Evolutionary conservation across 1,140 invertebrate genomes (phyloP).

Genomic region (Helicoverpa zea): DNA sequence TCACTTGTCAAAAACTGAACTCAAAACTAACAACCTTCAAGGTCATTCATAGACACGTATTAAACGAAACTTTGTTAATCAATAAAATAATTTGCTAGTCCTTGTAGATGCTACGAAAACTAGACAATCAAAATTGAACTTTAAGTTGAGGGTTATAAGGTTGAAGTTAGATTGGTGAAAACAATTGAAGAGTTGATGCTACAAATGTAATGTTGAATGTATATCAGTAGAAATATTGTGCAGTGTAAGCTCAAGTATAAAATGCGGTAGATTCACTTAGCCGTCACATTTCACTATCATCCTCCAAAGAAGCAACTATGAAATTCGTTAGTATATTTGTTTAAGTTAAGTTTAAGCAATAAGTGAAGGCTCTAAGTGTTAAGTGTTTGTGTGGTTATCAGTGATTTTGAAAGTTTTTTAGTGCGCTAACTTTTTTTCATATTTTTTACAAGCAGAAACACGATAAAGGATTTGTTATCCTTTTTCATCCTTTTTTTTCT

Average conservation of each 20-base stretch:
- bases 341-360: neutral
- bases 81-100: neutral
- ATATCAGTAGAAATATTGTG: slow-evolving; percentile 25
- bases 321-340: slow-evolving; percentile 70
- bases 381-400: slow-evolving; percentile 19
- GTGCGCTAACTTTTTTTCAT: neutral
- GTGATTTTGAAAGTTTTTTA: slow-evolving; percentile 3
- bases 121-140: neutral
- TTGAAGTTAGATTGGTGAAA: neutral
- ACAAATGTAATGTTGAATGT: neutral
- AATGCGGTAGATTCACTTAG: slow-evolving; percentile 52
- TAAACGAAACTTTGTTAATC: neutral
- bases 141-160: neutral
- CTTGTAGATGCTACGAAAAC: slow-evolving; percentile 5
- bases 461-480: too few species aligned
- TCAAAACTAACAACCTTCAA: neutral
- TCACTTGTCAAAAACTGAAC: neutral
- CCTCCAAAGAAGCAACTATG: slow-evolving; percentile 58
- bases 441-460: neutral
- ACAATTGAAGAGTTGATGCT: neutral
- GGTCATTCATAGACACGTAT: neutral
- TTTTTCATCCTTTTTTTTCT: too few species aligned
- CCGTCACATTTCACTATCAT: slow-evolving; percentile 63
- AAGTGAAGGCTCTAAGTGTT: slow-evolving; percentile 32
- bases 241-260: slow-evolving; percentile 58